These are phyloP conservation scores for Melanerpes aurifrons DNA, from an alignment of 2,113 vertebrate genomes.

Conservation along the genomic window DNA sequence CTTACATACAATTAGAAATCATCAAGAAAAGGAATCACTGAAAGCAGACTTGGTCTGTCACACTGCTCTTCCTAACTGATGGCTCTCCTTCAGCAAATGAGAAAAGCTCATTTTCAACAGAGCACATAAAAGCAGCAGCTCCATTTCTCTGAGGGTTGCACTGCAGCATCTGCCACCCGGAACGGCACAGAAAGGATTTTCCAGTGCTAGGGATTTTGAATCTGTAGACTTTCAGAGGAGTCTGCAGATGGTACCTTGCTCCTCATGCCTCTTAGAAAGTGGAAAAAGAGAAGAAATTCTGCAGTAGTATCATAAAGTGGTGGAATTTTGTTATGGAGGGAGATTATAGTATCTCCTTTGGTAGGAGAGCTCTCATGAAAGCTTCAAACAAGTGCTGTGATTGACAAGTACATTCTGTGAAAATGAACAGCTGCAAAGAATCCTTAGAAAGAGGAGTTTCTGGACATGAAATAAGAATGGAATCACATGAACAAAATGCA, in stretches of 20 bases:
- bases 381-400: fast-evolving
- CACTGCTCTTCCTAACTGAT: background rate
- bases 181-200: background rate
- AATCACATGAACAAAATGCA: background rate
- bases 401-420: background rate
- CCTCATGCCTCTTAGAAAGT: background rate
- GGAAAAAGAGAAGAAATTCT: background rate
- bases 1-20: background rate
- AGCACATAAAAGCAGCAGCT: background rate
- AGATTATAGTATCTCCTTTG: background rate
- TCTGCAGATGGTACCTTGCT: background rate
- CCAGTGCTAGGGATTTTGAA: background rate
- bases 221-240: background rate
- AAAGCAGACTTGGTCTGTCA: background rate
- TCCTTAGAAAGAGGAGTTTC: background rate
- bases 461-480: background rate
- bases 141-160: background rate
- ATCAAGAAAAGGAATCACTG: background rate
- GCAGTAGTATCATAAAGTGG: background rate
- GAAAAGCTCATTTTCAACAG: background rate
- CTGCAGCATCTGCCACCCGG: background rate
- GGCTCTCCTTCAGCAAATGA: background rate
- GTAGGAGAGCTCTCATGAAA: background rate
- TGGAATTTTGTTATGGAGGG: background rate
- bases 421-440: background rate